Base-by-base conservation (phyloP, 1,140 invertebrate species). In the Bradysia coprophila region DNA sequence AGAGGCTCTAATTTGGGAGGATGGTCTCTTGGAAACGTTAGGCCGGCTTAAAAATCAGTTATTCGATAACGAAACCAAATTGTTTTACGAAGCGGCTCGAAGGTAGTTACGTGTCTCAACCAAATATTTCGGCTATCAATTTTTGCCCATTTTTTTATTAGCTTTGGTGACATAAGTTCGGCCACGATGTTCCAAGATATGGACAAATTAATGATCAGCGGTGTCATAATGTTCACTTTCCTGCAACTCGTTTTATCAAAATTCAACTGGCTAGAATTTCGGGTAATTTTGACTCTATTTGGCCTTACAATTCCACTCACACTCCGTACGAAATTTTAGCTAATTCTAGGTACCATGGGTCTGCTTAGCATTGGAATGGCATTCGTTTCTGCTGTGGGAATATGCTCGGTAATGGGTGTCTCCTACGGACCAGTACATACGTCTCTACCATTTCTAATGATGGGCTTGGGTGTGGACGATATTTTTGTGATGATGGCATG, bases 341-440 rank as follows among this genome's bases (percentile, higher is more conserved):
- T 71, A 46, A 68, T 69, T 43, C 56, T 80, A 23, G 76, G 74
- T 13, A 57, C 69, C 45, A 65, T 76, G 38, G 82, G 81, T 31
- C 56, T 89, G 20, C 51, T 78, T 6, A 75, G 74, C 51, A 74
- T 86, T 41, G 78, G 72, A n/a, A 70, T 83, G 61, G 75, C 83
- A n/a, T 80, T 86, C 45, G 54, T 77, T 2, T 69, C 78, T 18
- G 72, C 78, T 0, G 72, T 76, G 47, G 77, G 80, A 33, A 49
- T 83, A 43, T 86, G 81, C 52, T 84, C 81, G 10, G 50, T 76
- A 20, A 18, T 38, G 5, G 37, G 37, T 6, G 64, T 87, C 11
- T 71, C 76, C 4, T 87, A 82, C 60, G 81, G 82, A 1, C 83
- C 83, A 2, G 78, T 89, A 11, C 83, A 88, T 57, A 75, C 76